Percentiles rank a stretch among this genome's conserved stretches.
Evolutionary conservation across 2,113 vertebrate species (phyloP).

Genomic region (Mus pahari): DNA sequence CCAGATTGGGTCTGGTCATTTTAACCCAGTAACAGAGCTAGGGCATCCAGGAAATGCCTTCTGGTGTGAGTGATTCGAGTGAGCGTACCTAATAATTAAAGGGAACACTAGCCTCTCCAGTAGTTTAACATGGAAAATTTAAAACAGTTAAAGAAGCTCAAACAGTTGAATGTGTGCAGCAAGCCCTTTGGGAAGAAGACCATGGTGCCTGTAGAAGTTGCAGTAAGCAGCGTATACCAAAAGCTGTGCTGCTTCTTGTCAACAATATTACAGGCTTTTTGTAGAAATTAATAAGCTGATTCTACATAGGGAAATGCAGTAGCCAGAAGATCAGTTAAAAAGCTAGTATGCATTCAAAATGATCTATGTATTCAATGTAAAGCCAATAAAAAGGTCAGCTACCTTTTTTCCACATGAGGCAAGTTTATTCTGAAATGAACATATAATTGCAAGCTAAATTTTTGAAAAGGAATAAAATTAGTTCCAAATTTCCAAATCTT

Average conservation of each 20-base stretch:
- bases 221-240: neutral
- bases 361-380: neutral
- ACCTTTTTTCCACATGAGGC: neutral
- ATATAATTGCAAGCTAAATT: neutral
- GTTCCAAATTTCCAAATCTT: neutral
- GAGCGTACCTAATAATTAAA: neutral
- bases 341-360: neutral
- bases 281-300: slow-evolving; percentile 1
- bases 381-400: slow-evolving; percentile 1
- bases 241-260: neutral
- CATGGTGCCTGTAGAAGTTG: neutral
- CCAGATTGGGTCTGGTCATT: neutral
- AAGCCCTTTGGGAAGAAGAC: neutral
- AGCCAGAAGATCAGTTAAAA: neutral
- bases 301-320: neutral
- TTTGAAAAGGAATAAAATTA: neutral
- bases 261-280: neutral
- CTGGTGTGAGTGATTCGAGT: slow-evolving; percentile 26
- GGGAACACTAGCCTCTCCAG: neutral
- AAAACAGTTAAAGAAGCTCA: neutral
- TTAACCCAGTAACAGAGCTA: neutral
- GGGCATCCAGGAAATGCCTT: neutral
- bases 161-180: neutral
- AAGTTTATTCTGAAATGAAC: neutral
- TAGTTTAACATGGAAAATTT: neutral